These are phyloP conservation scores for Tetrao urogallus DNA, from an alignment of 2,113 vertebrate genomes.

Conservation along the genomic window DNA sequence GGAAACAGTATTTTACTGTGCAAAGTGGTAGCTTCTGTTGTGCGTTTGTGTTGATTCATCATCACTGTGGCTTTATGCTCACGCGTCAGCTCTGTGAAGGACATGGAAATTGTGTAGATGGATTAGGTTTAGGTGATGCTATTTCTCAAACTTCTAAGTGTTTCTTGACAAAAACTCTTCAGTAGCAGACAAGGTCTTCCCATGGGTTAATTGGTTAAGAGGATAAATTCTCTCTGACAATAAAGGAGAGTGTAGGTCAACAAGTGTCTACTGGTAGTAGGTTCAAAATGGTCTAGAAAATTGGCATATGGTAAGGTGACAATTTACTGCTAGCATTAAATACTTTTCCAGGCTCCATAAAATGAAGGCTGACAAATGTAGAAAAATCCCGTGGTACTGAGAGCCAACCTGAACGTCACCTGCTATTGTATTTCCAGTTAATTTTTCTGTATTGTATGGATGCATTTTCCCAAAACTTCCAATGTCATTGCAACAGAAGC, in stretches of 20 bases:
- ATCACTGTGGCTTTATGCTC: not conserved
- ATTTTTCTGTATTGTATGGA: not conserved
- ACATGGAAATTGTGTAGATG: not conserved
- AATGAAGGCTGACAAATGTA: conserved; percentile 4
- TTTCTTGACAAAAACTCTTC: not conserved
- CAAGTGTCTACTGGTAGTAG: not conserved
- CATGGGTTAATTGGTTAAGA: not conserved
- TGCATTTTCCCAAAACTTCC: not conserved
- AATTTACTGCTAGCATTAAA: not conserved
- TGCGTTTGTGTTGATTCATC: not conserved
- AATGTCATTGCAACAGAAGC: not conserved
- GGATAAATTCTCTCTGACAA: not conserved
- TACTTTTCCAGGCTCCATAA: not conserved
- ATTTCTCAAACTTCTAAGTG: not conserved
- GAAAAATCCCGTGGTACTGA: not conserved
- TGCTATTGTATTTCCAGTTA: not conserved
- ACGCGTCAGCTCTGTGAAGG: not conserved
- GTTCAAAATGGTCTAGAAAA: not conserved
- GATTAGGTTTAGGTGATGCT: not conserved
- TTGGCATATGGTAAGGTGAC: not conserved
- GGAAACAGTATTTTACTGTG: not conserved
- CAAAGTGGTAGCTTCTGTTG: not conserved
- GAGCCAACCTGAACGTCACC: not conserved
- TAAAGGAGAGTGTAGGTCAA: not conserved
- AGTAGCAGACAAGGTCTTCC: not conserved